Percentiles rank a stretch among this genome's conserved stretches.
Conservation (phyloP, 2,888 invertebrate species). For the Cyaniris semiargus region DNA sequence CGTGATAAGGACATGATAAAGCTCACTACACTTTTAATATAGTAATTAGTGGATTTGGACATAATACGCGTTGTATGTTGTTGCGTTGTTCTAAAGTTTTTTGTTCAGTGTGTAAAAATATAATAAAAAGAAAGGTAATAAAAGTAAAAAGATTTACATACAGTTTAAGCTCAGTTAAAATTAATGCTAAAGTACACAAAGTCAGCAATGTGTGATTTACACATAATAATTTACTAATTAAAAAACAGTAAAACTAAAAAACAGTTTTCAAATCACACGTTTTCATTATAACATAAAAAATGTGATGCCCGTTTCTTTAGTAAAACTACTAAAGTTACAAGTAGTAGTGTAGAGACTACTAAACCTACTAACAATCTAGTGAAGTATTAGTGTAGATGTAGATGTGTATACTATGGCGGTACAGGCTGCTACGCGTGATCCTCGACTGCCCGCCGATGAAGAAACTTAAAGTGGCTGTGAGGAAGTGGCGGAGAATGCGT, state of each 20-base stretch:
- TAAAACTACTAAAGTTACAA: background rate
- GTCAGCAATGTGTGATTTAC: too few species aligned
- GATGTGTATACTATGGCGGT: slow-evolving; percentile 69
- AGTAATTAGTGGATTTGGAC: background rate
- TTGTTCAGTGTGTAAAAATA: too few species aligned
- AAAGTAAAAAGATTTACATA: too few species aligned
- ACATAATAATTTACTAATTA: too few species aligned
- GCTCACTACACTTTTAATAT: background rate
- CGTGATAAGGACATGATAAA: slow-evolving; percentile 10
- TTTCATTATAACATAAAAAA: background rate
- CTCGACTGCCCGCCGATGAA: slow-evolving; percentile 69
- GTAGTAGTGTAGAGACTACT: slow-evolving; percentile 16
- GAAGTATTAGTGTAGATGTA: slow-evolving; percentile 42
- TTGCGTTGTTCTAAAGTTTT: background rate
- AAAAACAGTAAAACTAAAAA: too few species aligned
- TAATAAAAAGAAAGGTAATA: background rate
- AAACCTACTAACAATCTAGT: too few species aligned
- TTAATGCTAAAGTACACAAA: too few species aligned
- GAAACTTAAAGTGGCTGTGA: slow-evolving; percentile 71
- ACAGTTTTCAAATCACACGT: background rate
- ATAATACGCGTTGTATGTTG: background rate
- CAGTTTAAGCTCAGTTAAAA: too few species aligned
- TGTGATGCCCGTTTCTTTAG: background rate
- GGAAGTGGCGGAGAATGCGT: slow-evolving; percentile 77
- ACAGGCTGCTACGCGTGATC: slow-evolving; percentile 53